A percentile compares a stretch with the other conserved stretches of the same genome.
Evolutionary conservation across 2,888 invertebrate genomes (phyloP).

Genomic region (Ormyrus labotus): DNA sequence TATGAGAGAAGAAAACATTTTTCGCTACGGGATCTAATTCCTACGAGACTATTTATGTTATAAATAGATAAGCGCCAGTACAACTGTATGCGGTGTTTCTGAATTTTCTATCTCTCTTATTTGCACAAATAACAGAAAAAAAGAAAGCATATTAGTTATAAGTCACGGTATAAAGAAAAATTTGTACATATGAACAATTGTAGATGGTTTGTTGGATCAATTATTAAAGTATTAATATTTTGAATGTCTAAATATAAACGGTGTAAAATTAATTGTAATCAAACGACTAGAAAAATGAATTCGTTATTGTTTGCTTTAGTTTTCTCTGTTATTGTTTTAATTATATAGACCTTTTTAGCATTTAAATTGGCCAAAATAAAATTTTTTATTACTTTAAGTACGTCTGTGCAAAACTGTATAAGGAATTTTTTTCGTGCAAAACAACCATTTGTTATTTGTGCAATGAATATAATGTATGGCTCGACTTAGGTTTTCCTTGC

Average conservation of each 20-base stretch:
- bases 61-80: conserved; percentile 45
- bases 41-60: conserved; percentile 44
- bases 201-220: conserved; percentile 17
- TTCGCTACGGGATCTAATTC: conserved; percentile 25
- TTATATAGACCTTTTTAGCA: background rate
- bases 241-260: background rate
- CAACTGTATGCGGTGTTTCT: conserved; percentile 40
- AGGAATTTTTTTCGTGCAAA: conserved; percentile 11
- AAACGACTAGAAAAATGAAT: background rate
- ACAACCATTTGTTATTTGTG: conserved; percentile 61
- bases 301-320: conserved; percentile 23
- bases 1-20: conserved; percentile 21
- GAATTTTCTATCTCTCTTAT: conserved; percentile 31
- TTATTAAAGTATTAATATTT: background rate
- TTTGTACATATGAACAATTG: conserved; percentile 41
- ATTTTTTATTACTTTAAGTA: conserved; percentile 11
- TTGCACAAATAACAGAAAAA: conserved; percentile 55
- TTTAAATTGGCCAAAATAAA: conserved; percentile 7
- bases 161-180: conserved; percentile 9
- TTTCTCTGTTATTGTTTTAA: conserved; percentile 20
- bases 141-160: background rate
- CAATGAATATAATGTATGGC: conserved; percentile 63
- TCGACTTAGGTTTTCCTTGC: conserved; percentile 64
- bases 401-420: conserved; percentile 23
- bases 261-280: background rate